Evolutionary conservation across 2,797 vertebrate genomes (phyloP), one percentile per base, ranked within the genome.

Genomic region (Apodemus agrarius): DNA sequence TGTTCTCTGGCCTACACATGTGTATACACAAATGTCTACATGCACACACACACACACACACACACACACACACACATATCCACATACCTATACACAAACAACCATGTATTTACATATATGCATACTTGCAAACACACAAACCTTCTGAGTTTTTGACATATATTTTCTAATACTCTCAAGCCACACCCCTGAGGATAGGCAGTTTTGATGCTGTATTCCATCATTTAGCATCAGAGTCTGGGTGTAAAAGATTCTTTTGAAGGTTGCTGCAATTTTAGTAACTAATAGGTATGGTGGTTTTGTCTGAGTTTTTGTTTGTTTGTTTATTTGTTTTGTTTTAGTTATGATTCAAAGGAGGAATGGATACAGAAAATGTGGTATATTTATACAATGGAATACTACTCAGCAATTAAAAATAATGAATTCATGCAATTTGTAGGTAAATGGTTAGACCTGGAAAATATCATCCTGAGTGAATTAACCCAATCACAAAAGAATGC

Each of bases 151-250:
- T 95, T 12, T 4, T 14, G 29, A 21, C 24, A 26, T 14, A n/a
- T 10, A 26, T 29, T 34, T 87, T 69, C 52, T 0, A 37, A 37
- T 1, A 12, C 12, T 46, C 65, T 0, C 1, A n/a, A 29, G 1
- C 17, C 65, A 0, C 46, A 29, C 21, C 57, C 11, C 34, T 11
- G 16, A 82, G 2, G 0, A 46, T n/a, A 22, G 49, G 37, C 22
- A 13, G 59, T n/a, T 91, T 95, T n/a, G 22, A 14, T 6, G 8
- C 34, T 24, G 54, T 17, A 86, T 37, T 76, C 89, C 37, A 19
- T 90, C 49, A 6, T 52, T 54, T 67, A 65, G 31, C 29, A 19
- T 54, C 40, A 49, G n/a, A 76, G 26, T n/a, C 67, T 40, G 49
- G 49, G 34, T 52, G 24, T 61, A 46, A 61, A 91, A 54, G 54